These are phyloP conservation scores for Matsumyia berberina DNA, from an alignment of 2,888 invertebrate genomes.

Conservation along the genomic window DNA sequence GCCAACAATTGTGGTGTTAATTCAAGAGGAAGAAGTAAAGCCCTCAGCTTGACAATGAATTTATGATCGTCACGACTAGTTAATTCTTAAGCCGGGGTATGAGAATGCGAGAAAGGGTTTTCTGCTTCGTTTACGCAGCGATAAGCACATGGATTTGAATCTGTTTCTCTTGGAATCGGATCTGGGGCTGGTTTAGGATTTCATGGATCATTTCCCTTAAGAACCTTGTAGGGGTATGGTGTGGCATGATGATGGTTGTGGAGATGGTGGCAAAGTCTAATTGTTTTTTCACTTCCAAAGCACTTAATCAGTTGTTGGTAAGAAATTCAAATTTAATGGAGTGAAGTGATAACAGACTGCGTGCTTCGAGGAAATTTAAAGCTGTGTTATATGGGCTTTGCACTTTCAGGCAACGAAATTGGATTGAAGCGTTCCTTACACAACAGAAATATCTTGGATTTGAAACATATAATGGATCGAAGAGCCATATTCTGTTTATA, in stretches of 20 bases:
- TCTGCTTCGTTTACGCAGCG: conserved; percentile 74
- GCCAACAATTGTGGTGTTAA: conserved; percentile 31
- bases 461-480: too few species aligned
- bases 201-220: conserved; percentile 55
- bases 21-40: conserved; percentile 40
- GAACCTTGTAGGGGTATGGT: conserved; percentile 6
- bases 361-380: not conserved
- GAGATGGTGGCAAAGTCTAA: conserved; percentile 37
- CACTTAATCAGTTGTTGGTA: conserved; percentile 55
- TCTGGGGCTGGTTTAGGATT: conserved; percentile 43
- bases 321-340: conserved; percentile 46
- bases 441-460: too few species aligned
- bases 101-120: conserved; percentile 42
- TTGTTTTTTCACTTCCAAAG: conserved; percentile 56
- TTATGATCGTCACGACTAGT: conserved; percentile 73
- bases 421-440: too few species aligned
- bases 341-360: conserved; percentile 25
- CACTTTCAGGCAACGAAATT: not conserved
- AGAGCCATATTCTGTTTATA: too few species aligned
- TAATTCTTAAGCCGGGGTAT: conserved; percentile 40
- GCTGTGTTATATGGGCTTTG: not conserved
- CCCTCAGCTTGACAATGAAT: conserved; percentile 50
- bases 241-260: not conserved
- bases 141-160: conserved; percentile 65
- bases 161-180: conserved; percentile 31